Evolutionary conservation across 2,797 vertebrate genomes (phyloP), one percentile per base, ranked within the genome.

Genomic region (Xenentodon cancila): DNA sequence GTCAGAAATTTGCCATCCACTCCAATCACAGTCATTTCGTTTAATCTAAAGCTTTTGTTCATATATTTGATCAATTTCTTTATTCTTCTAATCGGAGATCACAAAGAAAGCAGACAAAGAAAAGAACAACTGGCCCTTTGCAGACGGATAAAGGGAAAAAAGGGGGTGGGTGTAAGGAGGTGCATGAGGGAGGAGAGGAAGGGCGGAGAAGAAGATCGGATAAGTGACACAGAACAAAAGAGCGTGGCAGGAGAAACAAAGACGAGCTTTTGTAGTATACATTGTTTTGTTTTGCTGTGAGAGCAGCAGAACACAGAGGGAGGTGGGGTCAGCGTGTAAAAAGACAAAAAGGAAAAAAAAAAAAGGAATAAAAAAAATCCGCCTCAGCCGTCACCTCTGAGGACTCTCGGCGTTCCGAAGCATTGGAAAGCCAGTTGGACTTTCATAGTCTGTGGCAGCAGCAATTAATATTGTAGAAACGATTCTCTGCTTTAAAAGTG

Each of bases 51-150:
- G n/a, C 51, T 78, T 57, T 53, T 71, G 81, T 67, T 70, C 43
- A 59, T 77, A 69, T 62, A 61, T 21, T 42, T 34, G 57, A 64
- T 77, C 68, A 59, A 62, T 21, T 42, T 34, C 59, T 74, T 62
- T 66, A 55, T 77, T 79, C 75, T 69, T 64, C 53, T 73, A 63
- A 84, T 80, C 77, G 71, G 53, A 1, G 42, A 75, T 77, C 65
- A 60, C 55, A 84, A 81, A 73, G 54, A 75, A 61, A 75, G 68
- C 68, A 87, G 75, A 89, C 82, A 89, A 89, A 89, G 75, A 53
- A 77, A 77, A 32, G 51, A 49, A 70, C 55, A 32, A 50, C 61
- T 64, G 80, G 63, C 64, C 64, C 43, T 71, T 79, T 68, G 69
- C 71, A 73, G 85, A 68, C 60, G 21, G 52, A 17, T 19, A 9